Evolutionary conservation across 2,113 vertebrate genomes (phyloP), one percentile per base, ranked within the genome.

Genomic region (Serinus canaria): DNA sequence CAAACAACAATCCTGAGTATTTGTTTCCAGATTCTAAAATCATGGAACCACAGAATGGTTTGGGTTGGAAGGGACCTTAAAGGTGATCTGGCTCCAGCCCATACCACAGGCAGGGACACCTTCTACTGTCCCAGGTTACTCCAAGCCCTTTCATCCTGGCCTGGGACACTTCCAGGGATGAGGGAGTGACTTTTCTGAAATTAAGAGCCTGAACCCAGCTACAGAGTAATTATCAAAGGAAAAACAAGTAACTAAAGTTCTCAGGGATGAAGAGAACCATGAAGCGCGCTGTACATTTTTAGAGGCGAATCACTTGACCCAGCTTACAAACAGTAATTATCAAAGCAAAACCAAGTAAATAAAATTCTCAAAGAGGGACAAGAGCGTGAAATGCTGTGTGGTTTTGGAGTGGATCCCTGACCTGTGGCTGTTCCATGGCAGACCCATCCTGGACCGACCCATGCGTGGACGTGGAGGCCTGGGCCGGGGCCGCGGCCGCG

Each of bases 381-480:
- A 16, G 43, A 11, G 1, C 25, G 0, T 3, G 62, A 11, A 15
- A 2, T 4, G 17, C 50, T 30, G 43, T n/a, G 5, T 1, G 1
- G 27, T 23, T 21, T 7, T 30, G 56, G 52, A 39, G 7, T 4
- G 13, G 19, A 28, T 37, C 55, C 28, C 25, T 88, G 39, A 63
- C 4, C 5, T 31, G 20, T 41, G 53, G 1, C 46, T 92, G 27
- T 93, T 94, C 50, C 23, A 0, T 67, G 56, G 8, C 50, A 99
- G 99, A 95, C 98, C 99, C 22, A 93, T 98, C 52, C 97, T 98
- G 59, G 99, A 99, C 12, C 96, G 99, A 96, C 98, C 99, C 66
- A 98, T 98, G 94, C 98, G 99, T 93, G 99, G 99, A 3, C 98
- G 99, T 60, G 99, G 99, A 4, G 99, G 99, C 21, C 99, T 98